Percentiles rank a stretch among this genome's conserved stretches.
Evolutionary conservation across 2,888 invertebrate genomes (phyloP).

Genomic region (Heliconius ethilla): DNA sequence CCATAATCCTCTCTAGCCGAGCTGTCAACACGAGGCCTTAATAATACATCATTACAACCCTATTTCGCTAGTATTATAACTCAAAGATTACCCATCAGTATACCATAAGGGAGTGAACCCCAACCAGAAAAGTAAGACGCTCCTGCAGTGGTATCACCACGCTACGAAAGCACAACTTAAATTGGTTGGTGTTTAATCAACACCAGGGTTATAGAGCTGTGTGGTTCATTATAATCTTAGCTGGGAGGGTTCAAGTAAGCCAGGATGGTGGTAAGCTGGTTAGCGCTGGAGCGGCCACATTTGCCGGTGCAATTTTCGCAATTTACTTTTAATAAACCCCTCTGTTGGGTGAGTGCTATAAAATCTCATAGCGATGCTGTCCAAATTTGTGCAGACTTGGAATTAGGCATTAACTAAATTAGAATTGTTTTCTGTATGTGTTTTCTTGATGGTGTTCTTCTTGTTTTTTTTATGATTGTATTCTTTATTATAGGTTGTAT

Average conservation of each 20-base stretch:
- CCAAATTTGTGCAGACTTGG: conserved; percentile 41
- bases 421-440: conserved; percentile 16
- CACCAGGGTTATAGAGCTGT: conserved; percentile 52
- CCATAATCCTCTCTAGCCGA: conserved; percentile 57
- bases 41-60: conserved; percentile 74
- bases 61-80: conserved; percentile 65
- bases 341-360: conserved; percentile 66
- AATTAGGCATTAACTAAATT: conserved; percentile 35
- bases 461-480: neutral
- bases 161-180: conserved; percentile 51
- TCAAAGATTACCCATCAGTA: conserved; percentile 74
- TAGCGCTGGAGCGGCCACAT: conserved; percentile 73
- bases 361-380: conserved; percentile 60
- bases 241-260: conserved; percentile 50
- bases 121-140: conserved; percentile 49
- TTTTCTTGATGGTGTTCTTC: conserved; percentile 12
- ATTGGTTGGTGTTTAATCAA: conserved; percentile 48
- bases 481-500: neutral
- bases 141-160: conserved; percentile 34
- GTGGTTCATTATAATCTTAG: conserved; percentile 38
- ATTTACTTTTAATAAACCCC: conserved; percentile 80
- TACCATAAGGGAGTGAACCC: conserved; percentile 58
- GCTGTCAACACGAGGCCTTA: conserved; percentile 72
- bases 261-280: conserved; percentile 64
- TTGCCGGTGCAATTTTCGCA: conserved; percentile 79